Percentiles rank a stretch among this genome's conserved stretches.
Evolutionary conservation across 1,140 invertebrate species (phyloP).

Genomic region (silkworm (Bombyx mori)): DNA sequence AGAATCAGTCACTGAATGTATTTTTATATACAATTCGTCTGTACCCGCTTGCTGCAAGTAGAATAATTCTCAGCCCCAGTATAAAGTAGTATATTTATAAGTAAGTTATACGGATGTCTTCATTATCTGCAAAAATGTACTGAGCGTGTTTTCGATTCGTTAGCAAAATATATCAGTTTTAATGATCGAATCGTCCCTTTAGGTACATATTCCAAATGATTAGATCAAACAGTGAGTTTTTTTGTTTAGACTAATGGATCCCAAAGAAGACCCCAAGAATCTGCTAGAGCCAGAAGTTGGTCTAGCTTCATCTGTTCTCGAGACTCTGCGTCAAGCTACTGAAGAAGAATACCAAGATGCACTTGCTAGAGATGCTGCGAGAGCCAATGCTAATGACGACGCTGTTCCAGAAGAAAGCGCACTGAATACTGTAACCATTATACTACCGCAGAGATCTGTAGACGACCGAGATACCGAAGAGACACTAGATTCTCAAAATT

Average conservation of each 20-base stretch:
- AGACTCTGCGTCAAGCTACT: constrained; percentile 49
- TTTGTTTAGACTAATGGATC: constrained; percentile 26
- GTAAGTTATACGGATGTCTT: too few relatives aligned
- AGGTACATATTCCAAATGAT: not conserved
- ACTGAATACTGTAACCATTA: constrained; percentile 35
- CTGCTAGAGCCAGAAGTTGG: constrained; percentile 54
- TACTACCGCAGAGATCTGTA: constrained; percentile 20
- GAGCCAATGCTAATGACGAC: constrained; percentile 23
- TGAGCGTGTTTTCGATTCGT: too few relatives aligned
- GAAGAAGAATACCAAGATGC: constrained; percentile 59
- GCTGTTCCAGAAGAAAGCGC: constrained; percentile 18
- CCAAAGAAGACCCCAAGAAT: constrained; percentile 35
- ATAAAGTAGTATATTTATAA: too few relatives aligned
- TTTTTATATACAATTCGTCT: too few relatives aligned
- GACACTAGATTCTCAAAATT: constrained; percentile 30
- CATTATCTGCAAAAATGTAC: too few relatives aligned
- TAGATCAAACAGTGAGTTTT: not conserved
- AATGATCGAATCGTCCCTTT: too few relatives aligned
- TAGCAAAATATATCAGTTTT: too few relatives aligned
- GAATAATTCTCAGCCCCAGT: too few relatives aligned
- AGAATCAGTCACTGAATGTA: too few relatives aligned
- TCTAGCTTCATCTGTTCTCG: constrained; percentile 53
- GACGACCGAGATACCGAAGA: constrained; percentile 21
- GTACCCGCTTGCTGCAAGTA: too few relatives aligned
- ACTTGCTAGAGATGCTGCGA: constrained; percentile 45